phyloP scores from a whole-genome alignment of 2,888 invertebrate genomes.

The Drosophila stalkeri region DNA sequence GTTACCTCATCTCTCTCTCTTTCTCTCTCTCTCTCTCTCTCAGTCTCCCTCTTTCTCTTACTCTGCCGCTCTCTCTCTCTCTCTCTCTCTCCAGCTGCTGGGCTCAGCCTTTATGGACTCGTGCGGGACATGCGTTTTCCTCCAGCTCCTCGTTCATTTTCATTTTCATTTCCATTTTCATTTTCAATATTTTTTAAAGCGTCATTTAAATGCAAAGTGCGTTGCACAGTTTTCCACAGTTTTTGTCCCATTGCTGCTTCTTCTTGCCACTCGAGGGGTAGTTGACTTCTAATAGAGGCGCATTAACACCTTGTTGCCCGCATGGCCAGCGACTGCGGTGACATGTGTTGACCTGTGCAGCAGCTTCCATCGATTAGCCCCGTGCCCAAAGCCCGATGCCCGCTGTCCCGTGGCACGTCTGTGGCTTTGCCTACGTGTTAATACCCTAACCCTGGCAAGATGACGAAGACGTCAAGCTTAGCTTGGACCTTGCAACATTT shows the following conservation, averaged over 20 bases:
- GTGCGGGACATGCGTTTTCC: constrained; percentile 64
- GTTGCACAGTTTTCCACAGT: constrained; percentile 26
- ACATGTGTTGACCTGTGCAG: constrained; percentile 61
- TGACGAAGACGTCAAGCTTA: background rate
- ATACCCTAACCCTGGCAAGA: constrained; percentile 22
- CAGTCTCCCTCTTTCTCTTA: background rate
- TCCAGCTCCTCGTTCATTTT: constrained; percentile 14
- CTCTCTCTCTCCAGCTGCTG: constrained; percentile 4
- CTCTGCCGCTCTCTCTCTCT: background rate
- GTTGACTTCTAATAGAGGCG: constrained; percentile 56
- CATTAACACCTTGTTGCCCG: constrained; percentile 69
- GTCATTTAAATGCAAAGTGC: constrained; percentile 77
- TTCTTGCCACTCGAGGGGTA: constrained; percentile 53
- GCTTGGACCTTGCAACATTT: too few species aligned
- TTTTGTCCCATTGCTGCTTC: background rate
- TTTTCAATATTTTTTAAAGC: constrained; percentile 52
- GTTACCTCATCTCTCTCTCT: constrained; percentile 17
- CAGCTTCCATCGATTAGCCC: constrained; percentile 47
- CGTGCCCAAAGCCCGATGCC: background rate
- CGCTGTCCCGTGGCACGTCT: constrained; percentile 10
- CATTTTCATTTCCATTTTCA: constrained; percentile 45
- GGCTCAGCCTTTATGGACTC: constrained; percentile 51
- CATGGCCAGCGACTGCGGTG: constrained; percentile 49
- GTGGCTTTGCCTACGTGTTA: constrained; percentile 22
- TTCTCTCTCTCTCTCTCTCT: background rate